phyloP scores from a whole-genome alignment of 2,888 invertebrate species.

The Diplolepis rosae region DNA sequence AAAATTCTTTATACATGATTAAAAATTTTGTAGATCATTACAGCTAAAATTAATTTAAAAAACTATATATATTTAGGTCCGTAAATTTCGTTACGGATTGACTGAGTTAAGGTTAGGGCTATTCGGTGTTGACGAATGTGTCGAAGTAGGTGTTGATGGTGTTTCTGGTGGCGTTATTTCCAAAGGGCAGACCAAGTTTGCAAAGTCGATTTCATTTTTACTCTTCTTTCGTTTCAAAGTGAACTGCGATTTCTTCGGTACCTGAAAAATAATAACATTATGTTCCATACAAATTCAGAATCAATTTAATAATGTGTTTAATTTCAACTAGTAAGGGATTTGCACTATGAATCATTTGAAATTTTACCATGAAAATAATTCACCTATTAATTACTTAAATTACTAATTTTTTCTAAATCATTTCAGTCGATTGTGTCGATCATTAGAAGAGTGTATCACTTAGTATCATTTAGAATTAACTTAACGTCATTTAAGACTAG shows the following conservation, averaged over 20 bases:
- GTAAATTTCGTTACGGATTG: slow-evolving; percentile 65
- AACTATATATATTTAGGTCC: background rate
- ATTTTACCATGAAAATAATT: no score
- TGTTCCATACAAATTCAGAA: no score
- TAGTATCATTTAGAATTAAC: no score
- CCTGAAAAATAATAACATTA: slow-evolving; percentile 72
- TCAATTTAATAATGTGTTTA: no score
- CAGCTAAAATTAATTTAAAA: background rate
- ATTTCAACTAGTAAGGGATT: no score
- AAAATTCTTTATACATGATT: no score
- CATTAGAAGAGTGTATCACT: no score
- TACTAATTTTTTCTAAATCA: background rate
- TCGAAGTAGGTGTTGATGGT: slow-evolving; percentile 67
- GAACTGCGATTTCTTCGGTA: slow-evolving; percentile 91
- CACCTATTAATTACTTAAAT: no score
- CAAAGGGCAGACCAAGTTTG: slow-evolving; percentile 92
- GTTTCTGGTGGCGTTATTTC: slow-evolving; percentile 75
- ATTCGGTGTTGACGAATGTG: slow-evolving; percentile 67
- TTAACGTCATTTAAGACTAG: no score
- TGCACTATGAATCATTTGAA: no score
- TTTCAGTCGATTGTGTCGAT: no score
- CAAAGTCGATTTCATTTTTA: slow-evolving; percentile 88
- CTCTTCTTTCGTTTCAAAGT: slow-evolving; percentile 88
- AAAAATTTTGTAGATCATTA: background rate
- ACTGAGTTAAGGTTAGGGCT: slow-evolving; percentile 72